Evolutionary conservation across 1,140 invertebrate species (phyloP), one percentile per base, ranked within the genome.

Genomic region (Gyrodactylus salaris): DNA sequence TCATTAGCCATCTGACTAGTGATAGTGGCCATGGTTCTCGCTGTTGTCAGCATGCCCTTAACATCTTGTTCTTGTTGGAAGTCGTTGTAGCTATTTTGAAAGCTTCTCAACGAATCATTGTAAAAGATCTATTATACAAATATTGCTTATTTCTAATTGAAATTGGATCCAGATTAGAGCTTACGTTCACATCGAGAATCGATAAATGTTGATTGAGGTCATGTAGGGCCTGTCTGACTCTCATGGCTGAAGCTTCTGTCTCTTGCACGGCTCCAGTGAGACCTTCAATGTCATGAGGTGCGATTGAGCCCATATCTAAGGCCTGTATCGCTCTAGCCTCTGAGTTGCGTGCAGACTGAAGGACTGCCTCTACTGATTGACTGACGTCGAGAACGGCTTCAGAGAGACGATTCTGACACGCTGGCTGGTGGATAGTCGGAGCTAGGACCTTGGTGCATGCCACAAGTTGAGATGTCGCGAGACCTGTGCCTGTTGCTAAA

Each of bases 391-490:
- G 85, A 0, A 91, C 88, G 0, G 94, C 92, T 71, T 87, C 87
- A 74, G 89, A 87, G 70, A 98, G 78, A 79, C 97, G 92, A 75
- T 91, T 87, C 77, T 94, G 89, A 78, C 94, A 98, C 0, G 87
- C 87, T 0, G 89, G 87, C 77, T 88, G 91, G 71, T 88, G 86
- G 1, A 97, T 85, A 1, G 85, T 86, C 22, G 85, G 84, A 0
- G 85, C 84, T 22, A 71, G 26, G 21, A 87, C 87, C 83, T 96
- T 96, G 19, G 94, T 89, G 79, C 91, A 96, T 0, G 94, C 91
- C 0, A 98, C 92, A 0, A 98, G 83, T 79, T 98, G 94, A 26
- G 91, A 95, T 0, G 94, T 98, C 0, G 91, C 89, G 25, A 98
- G 82, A 0, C 94, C 94, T 81, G 91, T 94, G 80, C 96, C 87